Base-by-base conservation (phyloP, 2,888 invertebrate species). In the Gasteruption jaculator region DNA sequence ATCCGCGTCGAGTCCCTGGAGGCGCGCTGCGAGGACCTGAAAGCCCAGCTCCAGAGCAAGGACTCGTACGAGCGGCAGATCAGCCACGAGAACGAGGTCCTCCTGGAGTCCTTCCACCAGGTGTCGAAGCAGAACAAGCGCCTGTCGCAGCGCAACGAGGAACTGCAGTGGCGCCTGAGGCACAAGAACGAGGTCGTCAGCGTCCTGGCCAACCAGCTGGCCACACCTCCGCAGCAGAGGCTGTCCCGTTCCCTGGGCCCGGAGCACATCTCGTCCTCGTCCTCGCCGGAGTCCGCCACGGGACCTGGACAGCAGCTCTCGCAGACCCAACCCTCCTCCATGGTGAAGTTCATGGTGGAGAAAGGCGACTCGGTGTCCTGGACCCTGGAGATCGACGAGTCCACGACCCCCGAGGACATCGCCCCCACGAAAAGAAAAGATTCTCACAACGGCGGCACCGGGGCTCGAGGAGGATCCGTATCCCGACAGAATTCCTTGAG, bases 281-380 rank as follows among this genome's bases (percentile, higher is more conserved):
- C 47, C 2, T 42, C 49, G 1, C 60, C 69, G 41, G 75, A 74
- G 8, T 73, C 74, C 58, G 68, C 74, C 8, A 72, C 46, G 5
- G 58, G 54, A 35, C n/a, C n/a, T n/a, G 70, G 68, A 47, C 59
- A 71, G n/a, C 79, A 80, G 41, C n/a, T n/a, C n/a, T n/a, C n/a
- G n/a, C 76, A 80, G 12, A 81, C 85, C 1, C 75, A 79, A 7
- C 82, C 86, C 12, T 86, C 86, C 8, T 87, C 89, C 3, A 82
- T 85, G 52, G 83, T 90, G 18, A 89, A 89, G 61, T 87, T 84
- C 10, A 83, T 91, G 48, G 86, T 90, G 2, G 86, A 89, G 66
- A 89, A 90, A 65, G 84, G 82, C 41, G 90, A 89, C 66, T 90
- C 89, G 0, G 87, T 91, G 25, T 87, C 89, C 59, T 91, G 87